Evolutionary conservation across 1,140 invertebrate species (phyloP).

Genomic region (Ceratina australensis): DNA sequence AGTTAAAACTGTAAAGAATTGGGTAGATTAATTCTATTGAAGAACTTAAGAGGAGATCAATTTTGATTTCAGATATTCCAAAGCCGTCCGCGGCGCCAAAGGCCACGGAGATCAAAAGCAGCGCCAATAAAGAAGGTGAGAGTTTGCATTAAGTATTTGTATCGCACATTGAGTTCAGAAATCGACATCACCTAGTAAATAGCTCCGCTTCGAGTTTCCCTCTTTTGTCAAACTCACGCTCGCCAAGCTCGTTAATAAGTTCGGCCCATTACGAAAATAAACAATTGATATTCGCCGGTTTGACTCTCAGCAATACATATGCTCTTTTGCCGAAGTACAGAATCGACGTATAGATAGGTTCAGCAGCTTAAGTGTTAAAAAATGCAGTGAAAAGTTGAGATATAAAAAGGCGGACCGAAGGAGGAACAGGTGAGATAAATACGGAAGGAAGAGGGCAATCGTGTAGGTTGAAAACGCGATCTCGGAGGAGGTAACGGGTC

Average conservation of each 20-base stretch:
- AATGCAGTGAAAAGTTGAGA: too few relatives aligned
- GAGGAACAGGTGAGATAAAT: too few relatives aligned
- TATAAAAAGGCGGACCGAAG: too few relatives aligned
- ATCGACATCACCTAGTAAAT: slow-evolving; percentile 46
- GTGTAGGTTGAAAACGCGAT: background rate
- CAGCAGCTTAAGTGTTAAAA: too few relatives aligned
- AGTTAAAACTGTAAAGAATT: too few relatives aligned
- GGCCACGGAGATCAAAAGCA: slow-evolving; percentile 84
- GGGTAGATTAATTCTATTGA: too few relatives aligned
- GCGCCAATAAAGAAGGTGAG: slow-evolving; percentile 84
- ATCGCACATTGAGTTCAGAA: slow-evolving; percentile 26
- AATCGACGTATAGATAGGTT: too few relatives aligned
- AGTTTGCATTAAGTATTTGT: slow-evolving; percentile 49
- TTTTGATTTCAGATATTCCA: slow-evolving; percentile 83
- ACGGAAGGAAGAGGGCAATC: background rate
- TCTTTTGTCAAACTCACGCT: slow-evolving; percentile 38
- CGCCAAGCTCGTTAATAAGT: slow-evolving; percentile 26
- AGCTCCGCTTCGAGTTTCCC: slow-evolving; percentile 33
- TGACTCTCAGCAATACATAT: too few relatives aligned
- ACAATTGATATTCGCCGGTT: too few relatives aligned
- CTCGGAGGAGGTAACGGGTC: background rate
- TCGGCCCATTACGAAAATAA: too few relatives aligned
- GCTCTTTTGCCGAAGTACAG: too few relatives aligned
- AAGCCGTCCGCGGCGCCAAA: slow-evolving; percentile 84
- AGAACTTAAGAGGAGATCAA: slow-evolving; percentile 22